Evolutionary conservation across 1,140 invertebrate species (phyloP).

Genomic region (Achroia grisella): DNA sequence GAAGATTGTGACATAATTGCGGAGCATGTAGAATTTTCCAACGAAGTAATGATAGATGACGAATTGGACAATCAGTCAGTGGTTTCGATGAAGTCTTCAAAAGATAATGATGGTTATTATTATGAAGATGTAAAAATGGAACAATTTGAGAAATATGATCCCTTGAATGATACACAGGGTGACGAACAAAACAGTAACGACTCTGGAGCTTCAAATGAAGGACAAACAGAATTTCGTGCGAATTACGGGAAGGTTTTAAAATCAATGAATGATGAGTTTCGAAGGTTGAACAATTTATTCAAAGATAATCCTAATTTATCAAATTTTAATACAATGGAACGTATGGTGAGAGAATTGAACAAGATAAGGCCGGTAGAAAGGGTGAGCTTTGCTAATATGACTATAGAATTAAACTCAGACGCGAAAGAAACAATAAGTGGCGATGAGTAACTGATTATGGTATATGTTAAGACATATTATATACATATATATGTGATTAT

Average conservation of each 20-base stretch:
- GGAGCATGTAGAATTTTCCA: not conserved
- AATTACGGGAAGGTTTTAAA: slow-evolving; percentile 10
- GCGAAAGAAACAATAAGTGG: not conserved
- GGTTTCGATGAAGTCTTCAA: slow-evolving; percentile 1
- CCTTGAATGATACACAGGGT: slow-evolving; percentile 2
- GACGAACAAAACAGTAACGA: not conserved
- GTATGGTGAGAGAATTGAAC: slow-evolving; percentile 16
- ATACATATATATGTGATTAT: too few species aligned
- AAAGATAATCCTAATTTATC: slow-evolving; percentile 14
- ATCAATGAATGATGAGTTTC: slow-evolving; percentile 15
- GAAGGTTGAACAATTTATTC: slow-evolving; percentile 17
- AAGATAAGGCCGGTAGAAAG: slow-evolving; percentile 17
- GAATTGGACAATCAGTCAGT: not conserved
- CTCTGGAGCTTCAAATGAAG: not conserved
- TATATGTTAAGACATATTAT: too few species aligned
- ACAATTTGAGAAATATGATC: slow-evolving; percentile 5
- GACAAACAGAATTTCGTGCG: not conserved
- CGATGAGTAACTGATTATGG: not conserved
- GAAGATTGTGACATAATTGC: not conserved
- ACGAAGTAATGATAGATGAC: not conserved
- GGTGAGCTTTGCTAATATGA: slow-evolving; percentile 6
- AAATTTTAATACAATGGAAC: slow-evolving; percentile 15
- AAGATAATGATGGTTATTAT: slow-evolving; percentile 3
- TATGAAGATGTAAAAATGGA: slow-evolving; percentile 10
- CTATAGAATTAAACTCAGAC: slow-evolving; percentile 2